Evolutionary conservation across 2,113 vertebrate species (phyloP).

Genomic region (human): DNA sequence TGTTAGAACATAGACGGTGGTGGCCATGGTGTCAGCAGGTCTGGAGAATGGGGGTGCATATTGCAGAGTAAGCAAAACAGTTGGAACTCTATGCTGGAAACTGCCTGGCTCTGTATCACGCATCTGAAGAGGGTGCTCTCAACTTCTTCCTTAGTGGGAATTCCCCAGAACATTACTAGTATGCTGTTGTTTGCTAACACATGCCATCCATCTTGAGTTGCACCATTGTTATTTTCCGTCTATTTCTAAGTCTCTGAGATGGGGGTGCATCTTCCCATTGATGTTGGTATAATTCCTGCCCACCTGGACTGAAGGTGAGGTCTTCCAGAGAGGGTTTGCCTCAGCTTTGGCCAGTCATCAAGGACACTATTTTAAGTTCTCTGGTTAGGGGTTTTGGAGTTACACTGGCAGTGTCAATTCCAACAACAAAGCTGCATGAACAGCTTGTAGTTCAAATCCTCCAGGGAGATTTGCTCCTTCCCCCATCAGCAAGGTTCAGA

Average conservation of each 20-base stretch:
- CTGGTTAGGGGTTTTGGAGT: neutral
- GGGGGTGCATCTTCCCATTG: neutral
- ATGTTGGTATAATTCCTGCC: neutral
- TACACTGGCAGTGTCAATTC: neutral
- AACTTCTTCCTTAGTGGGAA: neutral
- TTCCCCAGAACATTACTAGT: neutral
- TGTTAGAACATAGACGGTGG: neutral
- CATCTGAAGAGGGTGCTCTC: neutral
- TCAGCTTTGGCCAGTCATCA: neutral
- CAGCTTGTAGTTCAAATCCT: neutral
- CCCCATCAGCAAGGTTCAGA: neutral
- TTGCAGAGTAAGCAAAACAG: neutral
- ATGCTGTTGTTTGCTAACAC: rapidly evolving
- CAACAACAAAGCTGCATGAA: too few relatives aligned
- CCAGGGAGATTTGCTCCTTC: neutral
- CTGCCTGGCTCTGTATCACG: neutral
- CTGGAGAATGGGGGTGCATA: neutral
- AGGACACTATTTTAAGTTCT: neutral
- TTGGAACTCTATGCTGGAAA: neutral
- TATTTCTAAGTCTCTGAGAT: neutral
- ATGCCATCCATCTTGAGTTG: neutral
- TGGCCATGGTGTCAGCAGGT: rapidly evolving
- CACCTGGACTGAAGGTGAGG: neutral
- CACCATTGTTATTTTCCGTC: neutral
- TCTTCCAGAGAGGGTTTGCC: neutral